Base-by-base conservation (phyloP, 92 coral and sea anemone species). In the Epizoanthus illoricatus region DNA sequence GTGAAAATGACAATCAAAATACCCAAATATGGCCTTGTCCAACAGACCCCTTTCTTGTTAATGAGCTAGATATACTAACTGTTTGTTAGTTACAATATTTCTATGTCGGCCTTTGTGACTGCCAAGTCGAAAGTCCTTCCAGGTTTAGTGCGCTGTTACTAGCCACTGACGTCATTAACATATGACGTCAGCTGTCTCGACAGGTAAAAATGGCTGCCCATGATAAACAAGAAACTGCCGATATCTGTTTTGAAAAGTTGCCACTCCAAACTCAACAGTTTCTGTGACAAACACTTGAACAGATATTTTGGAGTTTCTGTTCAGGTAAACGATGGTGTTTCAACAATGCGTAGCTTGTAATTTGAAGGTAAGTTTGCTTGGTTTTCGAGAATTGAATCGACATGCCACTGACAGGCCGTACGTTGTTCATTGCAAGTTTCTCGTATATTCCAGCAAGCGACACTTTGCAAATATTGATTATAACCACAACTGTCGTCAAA, bases 281-380 rank as follows among this genome's bases (percentile, higher is more conserved):
- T 78, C 72, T 17, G 70, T 43, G 19, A 63, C 21, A 62, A 9
- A 5, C 45, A 21, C 17, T 63, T 58, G 16, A 41, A 28, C 43
- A 76, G 0, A 36, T 8, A 39, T 58, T 59, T 61, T 12, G 58
- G 81, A 61, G 17, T 40, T n/a, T 12, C 45, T 5, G 12, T 0
- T 47, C 71, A 16, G 7, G 42, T 78, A 11, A 20, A 76, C 19
- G n/a, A 83, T 87, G 87, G 90, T 87, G 60, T 79, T 87, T 33
- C 80, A 74, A 83, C 90, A 87, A 63, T 87, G 90, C 36, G 79
- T 87, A 28, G 87, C 90, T 76, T 87, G 90, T 67, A 87, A 87
- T 74, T 67, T 81, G 75, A 76, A 62, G 87, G 90, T 87, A 69
- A 76, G 85, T 70, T 24, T 28, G 15, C 24, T 59, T 57, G 64